Evolutionary conservation across 1,140 invertebrate genomes (phyloP), one percentile per base, ranked within the genome.

Genomic region (Hyphantria cunea): DNA sequence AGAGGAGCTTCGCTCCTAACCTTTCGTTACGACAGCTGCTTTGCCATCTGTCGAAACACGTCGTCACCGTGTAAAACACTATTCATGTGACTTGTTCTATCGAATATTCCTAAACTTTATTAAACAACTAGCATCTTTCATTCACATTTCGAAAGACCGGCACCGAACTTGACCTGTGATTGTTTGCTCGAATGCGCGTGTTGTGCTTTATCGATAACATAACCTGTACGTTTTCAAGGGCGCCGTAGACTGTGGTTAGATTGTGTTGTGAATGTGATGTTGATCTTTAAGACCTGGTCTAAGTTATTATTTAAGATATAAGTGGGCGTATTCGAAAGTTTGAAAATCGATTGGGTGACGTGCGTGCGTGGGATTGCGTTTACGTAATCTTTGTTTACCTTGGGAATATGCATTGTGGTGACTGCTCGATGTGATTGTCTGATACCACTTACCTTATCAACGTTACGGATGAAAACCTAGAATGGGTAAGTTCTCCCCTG

Each of bases 341-440:
- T 90, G 74, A 86, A 83, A 90, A 90, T 90, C 87, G 87, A 90
- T 90, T 75, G 84, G 82, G 77, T 85, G 82, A 86, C 82, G 87
- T 85, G 81, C 80, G 81, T 89, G 84, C 84, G 86, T 90, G 84
- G 86, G 87, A 89, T 90, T 89, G 76, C 76, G 75, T 90, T 90
- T 89, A 90, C 84, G 86, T 89, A 90, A 90, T 89, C 82, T 89
- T 90, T 90, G 88, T 90, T 90, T 90, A 90, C 88, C 84, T 90
- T 90, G 82, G 84, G 76, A 80, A 85, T 86, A 85, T 90, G 85
- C 85, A 90, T 80, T 78, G 82, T 82, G 78, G 50, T 73, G 64
- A 73, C 77, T 73, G 51, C 64, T 63, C 68, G 59, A 64, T 75
- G 72, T 76, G 72, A 68, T 74, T 63, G 62, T 74, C 68, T 66